phyloP scores from a whole-genome alignment of 1,140 invertebrate species.

The Colletes gigas region DNA sequence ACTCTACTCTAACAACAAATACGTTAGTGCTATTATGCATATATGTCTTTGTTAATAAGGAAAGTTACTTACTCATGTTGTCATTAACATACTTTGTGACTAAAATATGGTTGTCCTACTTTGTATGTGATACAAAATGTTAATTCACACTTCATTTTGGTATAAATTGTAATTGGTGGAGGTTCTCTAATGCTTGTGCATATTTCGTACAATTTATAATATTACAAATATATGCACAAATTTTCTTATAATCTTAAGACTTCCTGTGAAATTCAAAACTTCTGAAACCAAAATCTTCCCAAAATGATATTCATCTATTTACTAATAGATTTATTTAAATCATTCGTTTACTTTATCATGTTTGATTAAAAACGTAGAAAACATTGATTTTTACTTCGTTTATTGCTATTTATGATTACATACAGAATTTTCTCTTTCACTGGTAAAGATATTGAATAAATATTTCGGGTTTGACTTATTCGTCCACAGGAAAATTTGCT shows the following conservation, averaged over 20 bases:
- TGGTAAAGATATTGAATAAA: background rate
- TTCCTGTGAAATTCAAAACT: constrained; percentile 49
- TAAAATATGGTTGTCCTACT: background rate
- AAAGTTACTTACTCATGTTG: background rate
- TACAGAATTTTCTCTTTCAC: background rate
- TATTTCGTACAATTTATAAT: constrained; percentile 13
- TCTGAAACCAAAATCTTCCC: constrained; percentile 25
- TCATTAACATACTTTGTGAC: background rate
- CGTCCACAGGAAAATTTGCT: constrained; percentile 82
- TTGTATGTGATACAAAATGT: background rate
- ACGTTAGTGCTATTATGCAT: background rate
- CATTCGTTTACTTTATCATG: background rate
- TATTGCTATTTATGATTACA: background rate
- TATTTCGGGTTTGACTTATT: constrained; percentile 43
- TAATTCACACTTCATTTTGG: background rate
- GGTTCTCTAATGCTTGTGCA: constrained; percentile 19
- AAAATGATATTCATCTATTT: constrained; percentile 10
- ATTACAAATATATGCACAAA: background rate
- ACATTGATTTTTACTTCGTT: background rate
- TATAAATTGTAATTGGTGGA: constrained; percentile 11
- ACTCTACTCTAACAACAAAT: constrained; percentile 11
- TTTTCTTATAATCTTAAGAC: constrained; percentile 17
- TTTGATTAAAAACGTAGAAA: constrained; percentile 16
- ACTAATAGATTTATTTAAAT: too few species aligned
- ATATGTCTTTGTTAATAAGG: constrained; percentile 14